Percentiles rank a stretch among this genome's conserved stretches.
Conservation (phyloP, 2,888 invertebrate genomes). For the Heliconius erato region DNA sequence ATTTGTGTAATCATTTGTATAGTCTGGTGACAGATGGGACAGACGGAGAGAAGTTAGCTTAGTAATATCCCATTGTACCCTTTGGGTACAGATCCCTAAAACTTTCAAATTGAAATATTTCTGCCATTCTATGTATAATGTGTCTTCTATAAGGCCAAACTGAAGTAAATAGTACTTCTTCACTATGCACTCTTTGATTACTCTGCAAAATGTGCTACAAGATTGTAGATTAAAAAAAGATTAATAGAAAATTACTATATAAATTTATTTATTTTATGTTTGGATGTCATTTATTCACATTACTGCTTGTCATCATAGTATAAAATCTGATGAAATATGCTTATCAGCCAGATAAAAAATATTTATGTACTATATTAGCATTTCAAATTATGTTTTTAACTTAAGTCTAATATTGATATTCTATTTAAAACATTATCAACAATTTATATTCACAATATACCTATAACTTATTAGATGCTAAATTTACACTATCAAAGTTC, state of each 20-base stretch:
- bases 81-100: no score
- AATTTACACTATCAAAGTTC: neutral
- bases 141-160: neutral
- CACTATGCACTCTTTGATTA: neutral
- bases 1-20: no score
- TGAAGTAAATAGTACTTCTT: neutral
- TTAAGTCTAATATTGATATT: neutral
- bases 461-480: neutral
- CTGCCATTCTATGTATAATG: no score
- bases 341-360: conserved; percentile 12
- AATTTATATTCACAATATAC: neutral
- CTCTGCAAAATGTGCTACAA: neutral
- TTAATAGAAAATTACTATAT: neutral
- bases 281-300: neutral
- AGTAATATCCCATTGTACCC: no score
- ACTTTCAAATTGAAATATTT: no score
- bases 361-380: conserved; percentile 5
- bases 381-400: neutral
- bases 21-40: no score
- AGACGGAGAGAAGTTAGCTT: no score
- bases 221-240: neutral
- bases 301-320: conserved; percentile 7
- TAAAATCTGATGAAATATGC: neutral
- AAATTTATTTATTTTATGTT: neutral
- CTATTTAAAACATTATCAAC: neutral